Evolutionary conservation across 2,888 invertebrate species (phyloP).

Genomic region (Drosophila greeni): DNA sequence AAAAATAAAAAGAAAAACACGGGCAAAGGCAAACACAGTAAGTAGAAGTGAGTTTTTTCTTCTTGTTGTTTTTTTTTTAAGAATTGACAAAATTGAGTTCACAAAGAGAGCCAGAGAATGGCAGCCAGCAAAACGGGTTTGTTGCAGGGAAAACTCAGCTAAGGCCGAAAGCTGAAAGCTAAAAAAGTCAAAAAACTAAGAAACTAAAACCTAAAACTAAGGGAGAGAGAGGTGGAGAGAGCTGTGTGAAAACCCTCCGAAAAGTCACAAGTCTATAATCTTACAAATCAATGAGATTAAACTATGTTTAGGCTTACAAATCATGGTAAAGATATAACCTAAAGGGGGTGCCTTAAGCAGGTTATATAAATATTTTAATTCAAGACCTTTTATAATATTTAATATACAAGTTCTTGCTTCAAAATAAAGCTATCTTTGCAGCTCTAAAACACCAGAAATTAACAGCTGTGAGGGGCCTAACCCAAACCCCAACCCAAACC

Average conservation of each 20-base stretch:
- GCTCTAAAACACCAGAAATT: neutral
- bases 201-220: constrained; percentile 8
- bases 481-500: neutral
- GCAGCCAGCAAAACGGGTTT: constrained; percentile 41
- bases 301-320: neutral
- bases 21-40: constrained; percentile 51
- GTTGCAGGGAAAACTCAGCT: constrained; percentile 26
- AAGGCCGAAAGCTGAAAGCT: constrained; percentile 14
- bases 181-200: neutral
- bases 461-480: constrained; percentile 37
- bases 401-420: neutral
- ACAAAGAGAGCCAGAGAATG: constrained; percentile 34
- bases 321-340: neutral
- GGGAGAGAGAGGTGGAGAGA: neutral
- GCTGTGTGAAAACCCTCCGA: constrained; percentile 17
- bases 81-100: constrained; percentile 70
- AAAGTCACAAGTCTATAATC: neutral
- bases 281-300: neutral
- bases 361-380: no score
- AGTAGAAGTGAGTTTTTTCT: constrained; percentile 39
- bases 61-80: constrained; percentile 20
- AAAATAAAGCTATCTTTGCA: neutral
- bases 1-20: constrained; percentile 25
- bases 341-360: neutral
- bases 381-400: no score